phyloP scores from a whole-genome alignment of 1,140 invertebrate genomes.

The Radopholus similis region DNA sequence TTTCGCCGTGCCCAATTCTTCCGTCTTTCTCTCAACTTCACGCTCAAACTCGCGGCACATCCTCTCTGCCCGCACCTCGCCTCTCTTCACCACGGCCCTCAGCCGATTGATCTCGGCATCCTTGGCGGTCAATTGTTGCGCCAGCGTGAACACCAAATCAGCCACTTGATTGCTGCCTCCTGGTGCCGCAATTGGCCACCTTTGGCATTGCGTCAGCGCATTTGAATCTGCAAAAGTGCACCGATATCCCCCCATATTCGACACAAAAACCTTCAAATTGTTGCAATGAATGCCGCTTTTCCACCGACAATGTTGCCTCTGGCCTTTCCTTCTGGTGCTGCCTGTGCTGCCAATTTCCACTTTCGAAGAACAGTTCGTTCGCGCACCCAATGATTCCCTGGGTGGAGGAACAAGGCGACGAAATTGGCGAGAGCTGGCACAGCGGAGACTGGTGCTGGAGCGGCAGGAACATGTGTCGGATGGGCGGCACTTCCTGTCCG shows the following conservation, averaged over 20 bases:
- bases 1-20: not conserved
- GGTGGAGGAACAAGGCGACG: constrained; percentile 1
- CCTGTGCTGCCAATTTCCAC: too few species aligned
- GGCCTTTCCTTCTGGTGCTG: not conserved
- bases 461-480: too few species aligned
- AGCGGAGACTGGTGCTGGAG: not conserved
- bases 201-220: not conserved
- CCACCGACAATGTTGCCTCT: too few species aligned
- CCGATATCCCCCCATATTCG: not conserved
- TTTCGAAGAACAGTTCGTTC: constrained; percentile 13
- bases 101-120: constrained; percentile 11
- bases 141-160: constrained; percentile 9
- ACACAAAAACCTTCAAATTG: too few species aligned
- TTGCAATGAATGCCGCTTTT: too few species aligned
- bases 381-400: constrained; percentile 17
- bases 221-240: too few species aligned
- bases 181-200: too few species aligned
- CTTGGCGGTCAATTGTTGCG: constrained; percentile 7
- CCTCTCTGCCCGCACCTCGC: not conserved
- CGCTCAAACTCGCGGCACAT: not conserved
- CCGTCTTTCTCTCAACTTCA: not conserved
- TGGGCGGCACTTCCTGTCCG: too few species aligned
- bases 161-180: constrained; percentile 6
- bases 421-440: not conserved
- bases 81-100: not conserved